A percentile compares a stretch with the other conserved stretches of the same genome.
These are phyloP conservation scores for Oreonectes daqikongensis DNA, from an alignment of 2,797 vertebrate genomes.

Conservation along the genomic window DNA sequence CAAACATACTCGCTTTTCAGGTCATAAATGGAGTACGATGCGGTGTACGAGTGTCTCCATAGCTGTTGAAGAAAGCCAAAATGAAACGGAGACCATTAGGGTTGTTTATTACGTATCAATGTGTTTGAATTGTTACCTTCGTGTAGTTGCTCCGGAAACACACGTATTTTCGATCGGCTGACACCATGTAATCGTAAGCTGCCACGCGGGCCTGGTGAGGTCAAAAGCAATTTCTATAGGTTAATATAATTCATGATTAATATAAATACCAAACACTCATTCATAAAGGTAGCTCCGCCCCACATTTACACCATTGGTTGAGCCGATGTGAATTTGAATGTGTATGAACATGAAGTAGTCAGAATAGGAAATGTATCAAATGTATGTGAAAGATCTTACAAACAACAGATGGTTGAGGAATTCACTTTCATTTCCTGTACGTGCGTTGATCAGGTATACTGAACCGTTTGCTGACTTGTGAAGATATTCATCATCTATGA, in stretches of 20 bases:
- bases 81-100: too few relatives aligned
- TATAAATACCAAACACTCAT: neutral
- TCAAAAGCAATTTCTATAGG: neutral
- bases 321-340: neutral
- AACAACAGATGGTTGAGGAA: slow-evolving; percentile 79
- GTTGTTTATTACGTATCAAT: too few relatives aligned
- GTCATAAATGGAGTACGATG: slow-evolving; percentile 87
- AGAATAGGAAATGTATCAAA: neutral
- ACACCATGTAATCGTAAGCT: slow-evolving; percentile 84
- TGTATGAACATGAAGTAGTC: neutral
- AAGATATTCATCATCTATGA: slow-evolving; percentile 88
- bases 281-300: neutral
- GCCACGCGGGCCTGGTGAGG: slow-evolving; percentile 79
- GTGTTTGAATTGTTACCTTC: slow-evolving; percentile 78
- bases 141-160: slow-evolving; percentile 88
- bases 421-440: slow-evolving; percentile 57
- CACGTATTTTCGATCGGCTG: slow-evolving; percentile 82
- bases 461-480: slow-evolving; percentile 74
- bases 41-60: slow-evolving; percentile 92
- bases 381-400: slow-evolving; percentile 71
- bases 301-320: neutral
- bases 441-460: slow-evolving; percentile 75
- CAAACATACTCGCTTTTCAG: slow-evolving; percentile 73
- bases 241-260: too few relatives aligned
- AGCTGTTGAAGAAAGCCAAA: slow-evolving; percentile 69